Evolutionary conservation across 2,888 invertebrate species (phyloP).

Genomic region (Choreutis nemorana): DNA sequence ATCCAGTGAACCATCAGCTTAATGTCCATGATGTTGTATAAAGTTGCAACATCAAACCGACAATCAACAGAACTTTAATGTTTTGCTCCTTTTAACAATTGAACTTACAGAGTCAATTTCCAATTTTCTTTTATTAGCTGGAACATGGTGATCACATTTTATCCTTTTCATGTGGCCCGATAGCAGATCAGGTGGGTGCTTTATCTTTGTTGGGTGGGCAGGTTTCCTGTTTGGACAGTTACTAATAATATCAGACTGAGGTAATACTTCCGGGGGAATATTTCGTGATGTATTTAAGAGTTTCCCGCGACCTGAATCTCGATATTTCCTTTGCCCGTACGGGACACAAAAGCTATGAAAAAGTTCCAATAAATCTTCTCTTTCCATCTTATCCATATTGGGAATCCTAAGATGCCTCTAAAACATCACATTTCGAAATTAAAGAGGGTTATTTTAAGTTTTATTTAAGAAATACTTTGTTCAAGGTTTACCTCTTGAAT

Average conservation of each 20-base stretch:
- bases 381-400: conserved; percentile 28
- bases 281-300: conserved; percentile 38
- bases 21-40: neutral
- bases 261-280: conserved; percentile 23
- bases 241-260: conserved; percentile 17
- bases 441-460: neutral
- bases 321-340: conserved; percentile 47
- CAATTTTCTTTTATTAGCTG: conserved; percentile 35
- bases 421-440: conserved; percentile 3
- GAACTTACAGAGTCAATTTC: conserved; percentile 36
- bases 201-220: conserved; percentile 25
- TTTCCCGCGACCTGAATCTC: conserved; percentile 47
- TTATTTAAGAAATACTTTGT: neutral
- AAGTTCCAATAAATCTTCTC: conserved; percentile 42
- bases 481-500: conserved; percentile 37
- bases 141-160: conserved; percentile 27
- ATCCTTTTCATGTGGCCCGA: conserved; percentile 47
- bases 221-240: conserved; percentile 17
- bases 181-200: conserved; percentile 40
- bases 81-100: too few species aligned
- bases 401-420: conserved; percentile 43
- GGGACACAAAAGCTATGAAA: conserved; percentile 56
- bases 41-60: too few species aligned
- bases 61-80: too few species aligned
- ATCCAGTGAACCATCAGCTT: neutral